These are phyloP conservation scores for Solenopsis invicta DNA, from an alignment of 1,140 invertebrate genomes.

Conservation along the genomic window DNA sequence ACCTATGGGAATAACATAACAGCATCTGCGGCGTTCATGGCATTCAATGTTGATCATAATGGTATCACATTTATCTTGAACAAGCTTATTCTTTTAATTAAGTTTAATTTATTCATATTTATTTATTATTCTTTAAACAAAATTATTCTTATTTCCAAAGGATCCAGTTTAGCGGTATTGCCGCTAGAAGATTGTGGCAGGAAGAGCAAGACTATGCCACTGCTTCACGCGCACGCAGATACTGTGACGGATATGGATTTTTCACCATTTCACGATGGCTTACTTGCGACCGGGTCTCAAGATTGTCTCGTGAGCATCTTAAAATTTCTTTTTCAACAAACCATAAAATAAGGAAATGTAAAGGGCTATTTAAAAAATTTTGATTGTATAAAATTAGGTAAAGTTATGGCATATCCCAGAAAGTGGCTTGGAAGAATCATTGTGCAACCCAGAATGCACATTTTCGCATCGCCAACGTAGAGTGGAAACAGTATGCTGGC, in stretches of 20 bases:
- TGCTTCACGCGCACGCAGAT: conserved; percentile 94
- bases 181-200: conserved; percentile 95
- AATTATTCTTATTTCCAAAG: conserved; percentile 82
- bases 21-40: conserved; percentile 96
- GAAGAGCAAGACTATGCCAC: conserved; percentile 94
- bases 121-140: neutral
- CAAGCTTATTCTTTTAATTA: neutral
- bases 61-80: conserved; percentile 80
- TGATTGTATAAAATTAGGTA: conserved; percentile 87
- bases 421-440: conserved; percentile 92
- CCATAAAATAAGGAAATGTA: neutral
- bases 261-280: conserved; percentile 97
- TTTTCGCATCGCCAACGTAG: conserved; percentile 93
- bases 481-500: conserved; percentile 95
- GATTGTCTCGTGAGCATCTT: conserved; percentile 92
- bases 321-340: neutral
- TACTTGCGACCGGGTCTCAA: conserved; percentile 96
- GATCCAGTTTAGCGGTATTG: conserved; percentile 95
- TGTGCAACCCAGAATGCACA: conserved; percentile 93
- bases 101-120: neutral
- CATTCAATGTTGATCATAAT: conserved; percentile 96
- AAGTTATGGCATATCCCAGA: conserved; percentile 96
- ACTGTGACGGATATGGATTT: conserved; percentile 98
- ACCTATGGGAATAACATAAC: conserved; percentile 98
- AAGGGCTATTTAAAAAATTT: conserved; percentile 43